phyloP scores from a whole-genome alignment of 92 coral and sea anemone species.

The Palythoa grandiflora region DNA sequence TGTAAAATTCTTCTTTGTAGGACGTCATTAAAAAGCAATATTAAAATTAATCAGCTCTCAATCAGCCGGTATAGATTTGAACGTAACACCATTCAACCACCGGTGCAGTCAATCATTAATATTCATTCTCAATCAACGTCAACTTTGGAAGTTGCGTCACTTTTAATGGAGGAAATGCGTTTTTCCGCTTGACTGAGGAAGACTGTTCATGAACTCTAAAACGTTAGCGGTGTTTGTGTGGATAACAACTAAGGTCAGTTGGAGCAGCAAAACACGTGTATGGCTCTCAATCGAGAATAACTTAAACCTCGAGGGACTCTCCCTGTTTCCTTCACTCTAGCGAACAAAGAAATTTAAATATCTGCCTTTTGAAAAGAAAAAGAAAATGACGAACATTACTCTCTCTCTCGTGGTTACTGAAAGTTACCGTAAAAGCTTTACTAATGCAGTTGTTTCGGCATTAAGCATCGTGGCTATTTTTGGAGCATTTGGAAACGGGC shows the following conservation, averaged over 20 bases:
- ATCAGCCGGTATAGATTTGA: background rate
- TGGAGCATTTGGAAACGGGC: slow-evolving; percentile 80
- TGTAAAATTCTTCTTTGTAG: background rate
- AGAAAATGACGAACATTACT: slow-evolving; percentile 7
- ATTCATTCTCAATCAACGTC: background rate
- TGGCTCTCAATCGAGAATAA: background rate
- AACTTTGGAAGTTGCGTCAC: background rate
- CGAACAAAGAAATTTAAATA: background rate
- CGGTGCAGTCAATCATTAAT: background rate
- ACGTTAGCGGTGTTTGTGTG: background rate
- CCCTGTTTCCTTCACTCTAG: background rate
- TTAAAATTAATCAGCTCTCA: background rate
- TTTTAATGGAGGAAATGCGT: background rate
- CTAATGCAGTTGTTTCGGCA: slow-evolving; percentile 52
- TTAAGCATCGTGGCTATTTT: slow-evolving; percentile 73
- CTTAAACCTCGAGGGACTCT: slow-evolving; percentile 4
- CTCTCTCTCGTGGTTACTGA: background rate
- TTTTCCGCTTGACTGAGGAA: background rate
- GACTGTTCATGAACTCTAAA: background rate
- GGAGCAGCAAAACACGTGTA: background rate
- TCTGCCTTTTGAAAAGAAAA: background rate
- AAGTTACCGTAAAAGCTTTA: slow-evolving; percentile 60
- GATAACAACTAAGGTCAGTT: background rate
- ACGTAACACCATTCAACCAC: background rate
- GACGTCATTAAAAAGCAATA: background rate